Percentiles rank a stretch among this genome's conserved stretches.
phyloP scores from a whole-genome alignment of 1,140 invertebrate genomes.

The Copidosoma floridanum region DNA sequence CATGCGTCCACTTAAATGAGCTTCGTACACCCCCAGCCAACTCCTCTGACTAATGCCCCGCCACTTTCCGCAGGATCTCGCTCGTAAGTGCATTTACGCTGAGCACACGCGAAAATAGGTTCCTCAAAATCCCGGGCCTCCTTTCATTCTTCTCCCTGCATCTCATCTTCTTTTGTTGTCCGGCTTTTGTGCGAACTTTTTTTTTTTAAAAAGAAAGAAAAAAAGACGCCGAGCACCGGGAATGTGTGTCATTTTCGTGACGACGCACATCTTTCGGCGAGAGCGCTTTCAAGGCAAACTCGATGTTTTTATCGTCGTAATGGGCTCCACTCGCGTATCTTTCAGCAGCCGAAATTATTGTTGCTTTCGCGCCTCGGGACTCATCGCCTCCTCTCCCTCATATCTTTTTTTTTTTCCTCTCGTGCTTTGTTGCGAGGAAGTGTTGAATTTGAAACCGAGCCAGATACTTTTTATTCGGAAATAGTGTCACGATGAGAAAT shows the following conservation, averaged over 20 bases:
- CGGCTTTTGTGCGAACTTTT: neutral
- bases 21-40: no score
- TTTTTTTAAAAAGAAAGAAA: no score
- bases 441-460: no score
- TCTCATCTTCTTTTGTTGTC: neutral
- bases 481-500: no score
- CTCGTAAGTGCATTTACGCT: neutral
- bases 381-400: no score
- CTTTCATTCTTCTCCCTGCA: neutral
- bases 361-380: neutral
- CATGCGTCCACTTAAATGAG: no score
- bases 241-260: conserved; percentile 4
- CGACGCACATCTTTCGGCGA: neutral
- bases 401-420: no score
- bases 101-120: neutral
- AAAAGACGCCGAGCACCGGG: no score
- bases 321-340: neutral
- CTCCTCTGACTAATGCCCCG: no score
- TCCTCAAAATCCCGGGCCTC: no score
- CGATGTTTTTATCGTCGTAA: neutral
- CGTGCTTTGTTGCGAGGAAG: no score
- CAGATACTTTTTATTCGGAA: no score
- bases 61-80: neutral
- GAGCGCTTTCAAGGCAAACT: conserved; percentile 2
- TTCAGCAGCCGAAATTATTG: neutral